Percentiles rank a stretch among this genome's conserved stretches.
These are phyloP conservation scores for Rhabdornis inornatus DNA, from an alignment of 2,113 vertebrate genomes.

Conservation along the genomic window DNA sequence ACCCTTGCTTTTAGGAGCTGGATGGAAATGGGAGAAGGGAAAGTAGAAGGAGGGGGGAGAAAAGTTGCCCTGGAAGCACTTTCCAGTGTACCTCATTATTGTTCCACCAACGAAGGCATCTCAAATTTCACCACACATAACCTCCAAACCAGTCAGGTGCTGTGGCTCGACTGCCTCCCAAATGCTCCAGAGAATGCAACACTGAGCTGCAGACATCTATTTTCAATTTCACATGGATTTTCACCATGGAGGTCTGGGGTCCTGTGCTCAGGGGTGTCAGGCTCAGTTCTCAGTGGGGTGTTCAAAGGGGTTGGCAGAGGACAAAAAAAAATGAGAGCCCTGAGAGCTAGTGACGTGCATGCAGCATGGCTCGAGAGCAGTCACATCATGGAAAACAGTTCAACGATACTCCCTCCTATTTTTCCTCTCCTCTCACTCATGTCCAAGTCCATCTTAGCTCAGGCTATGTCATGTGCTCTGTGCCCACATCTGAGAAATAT, in stretches of 20 bases:
- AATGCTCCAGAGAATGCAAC: neutral
- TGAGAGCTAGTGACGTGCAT: neutral
- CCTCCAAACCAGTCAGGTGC: neutral
- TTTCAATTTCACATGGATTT: neutral
- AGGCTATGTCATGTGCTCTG: neutral
- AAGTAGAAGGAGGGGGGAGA: neutral
- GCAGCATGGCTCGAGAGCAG: neutral
- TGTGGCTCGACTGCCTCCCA: neutral
- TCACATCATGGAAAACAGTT: neutral
- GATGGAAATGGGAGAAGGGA: neutral
- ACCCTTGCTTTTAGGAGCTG: neutral
- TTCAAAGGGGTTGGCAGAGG: neutral
- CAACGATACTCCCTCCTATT: rapidly evolving
- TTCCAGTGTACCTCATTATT: conserved; percentile 3
- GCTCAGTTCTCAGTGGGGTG: neutral
- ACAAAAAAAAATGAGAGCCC: neutral
- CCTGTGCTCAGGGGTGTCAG: rapidly evolving
- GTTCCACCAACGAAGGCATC: conserved; percentile 35
- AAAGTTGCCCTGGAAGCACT: neutral
- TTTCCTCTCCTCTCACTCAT: neutral
- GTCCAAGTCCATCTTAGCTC: neutral
- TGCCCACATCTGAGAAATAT: neutral
- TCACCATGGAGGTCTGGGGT: neutral
- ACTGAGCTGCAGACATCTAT: neutral
- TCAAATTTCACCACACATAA: conserved; percentile 26